Evolutionary conservation across 2,888 invertebrate genomes (phyloP), one percentile per base, ranked within the genome.

Genomic region (Agrotis puta): DNA sequence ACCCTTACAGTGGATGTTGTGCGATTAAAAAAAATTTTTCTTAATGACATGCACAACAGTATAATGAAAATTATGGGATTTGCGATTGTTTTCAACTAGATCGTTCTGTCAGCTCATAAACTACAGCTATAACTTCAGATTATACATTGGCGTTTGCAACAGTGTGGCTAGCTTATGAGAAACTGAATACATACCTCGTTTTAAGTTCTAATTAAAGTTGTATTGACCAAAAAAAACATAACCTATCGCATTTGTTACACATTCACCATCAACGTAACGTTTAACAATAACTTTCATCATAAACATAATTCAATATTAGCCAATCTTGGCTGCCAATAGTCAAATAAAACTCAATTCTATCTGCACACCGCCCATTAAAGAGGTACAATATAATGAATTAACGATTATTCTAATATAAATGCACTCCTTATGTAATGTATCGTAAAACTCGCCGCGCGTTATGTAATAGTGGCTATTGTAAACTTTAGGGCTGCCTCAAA

Each of bases 341-440:
- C 24, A 24, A 64, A 77, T 66, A 64, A 75, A 71, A 77, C 11
- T 66, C 51, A 64, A 66, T 79, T 81, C 24, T 45, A 61, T 70
- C 51, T 64, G 51, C 59, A 78, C 57, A 62, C 24, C 45, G 51
- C 13, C 61, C 65, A 79, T 57, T 71, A 77, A 79, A 64, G 51
- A 66, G 61, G 48, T 64, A 77, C 82, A 81, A 81, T 81, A 51
- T 47, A 16, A 27, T 57, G 33, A 63, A 59, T 81, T 77, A 81
- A 77, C 71, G 51, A 77, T 63, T 3, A 56, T 71, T 66, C 71
- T 81, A 27, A 64, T 62, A 64, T 81, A 64, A 77, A 79, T 67
- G 71, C 53, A 56, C n/a, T 48, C 33, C 13, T 79, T 71, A 62
- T 53, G 48, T 57, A 79, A 79, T 57, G 71, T 51, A 77, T 79